Base-by-base conservation (phyloP, 2,113 vertebrate species). In the Lophotis ruficrista region DNA sequence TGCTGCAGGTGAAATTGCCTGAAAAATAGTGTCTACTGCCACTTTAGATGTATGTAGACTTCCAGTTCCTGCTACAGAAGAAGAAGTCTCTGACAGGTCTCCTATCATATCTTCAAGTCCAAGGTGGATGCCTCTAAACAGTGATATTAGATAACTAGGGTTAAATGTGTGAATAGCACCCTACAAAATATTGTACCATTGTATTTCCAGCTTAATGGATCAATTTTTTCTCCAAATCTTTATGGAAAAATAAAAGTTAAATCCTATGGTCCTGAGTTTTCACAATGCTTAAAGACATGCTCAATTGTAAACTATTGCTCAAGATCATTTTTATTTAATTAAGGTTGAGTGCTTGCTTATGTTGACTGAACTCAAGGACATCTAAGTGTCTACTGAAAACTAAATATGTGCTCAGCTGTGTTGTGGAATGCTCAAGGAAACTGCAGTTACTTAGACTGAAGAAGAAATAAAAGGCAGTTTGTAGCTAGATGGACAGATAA, bases 331-430 rank as follows among this genome's bases (percentile, higher is more conserved):
- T 28, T 72, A 3, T 87, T 89, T 94, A 83, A 87, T 92, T 82
- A 87, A 84, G 19, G 7, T 30, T 76, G 77, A 89, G 12, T 76
- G 45, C 61, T 72, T 83, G 21, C 48, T 89, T 85, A 24, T 68
- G 76, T 82, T 56, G 58, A 47, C 66, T 83, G 73, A 95, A 91
- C 45, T 76, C 54, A 96, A 94, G 82, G 78, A 72, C 57, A 58
- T 76, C 31, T 73, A 61, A 77, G 28, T 68, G 54, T 48, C 62
- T 91, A 15, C 72, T 90, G 50, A 94, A 94, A 91, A 87, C 51
- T 76, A 83, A 87, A 7, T 82, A 71, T 45, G 58, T 80, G 43
- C 69, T 94, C 81, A 89, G 69, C 64, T 94, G 65, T 84, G 57
- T 38, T 51, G 60, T 1, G 5, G 57, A 92, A 76, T 33, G 23